Evolutionary conservation across 2,113 vertebrate species (phyloP), one percentile per base, ranked within the genome.

Genomic region (Thinocorus orbignyianus): DNA sequence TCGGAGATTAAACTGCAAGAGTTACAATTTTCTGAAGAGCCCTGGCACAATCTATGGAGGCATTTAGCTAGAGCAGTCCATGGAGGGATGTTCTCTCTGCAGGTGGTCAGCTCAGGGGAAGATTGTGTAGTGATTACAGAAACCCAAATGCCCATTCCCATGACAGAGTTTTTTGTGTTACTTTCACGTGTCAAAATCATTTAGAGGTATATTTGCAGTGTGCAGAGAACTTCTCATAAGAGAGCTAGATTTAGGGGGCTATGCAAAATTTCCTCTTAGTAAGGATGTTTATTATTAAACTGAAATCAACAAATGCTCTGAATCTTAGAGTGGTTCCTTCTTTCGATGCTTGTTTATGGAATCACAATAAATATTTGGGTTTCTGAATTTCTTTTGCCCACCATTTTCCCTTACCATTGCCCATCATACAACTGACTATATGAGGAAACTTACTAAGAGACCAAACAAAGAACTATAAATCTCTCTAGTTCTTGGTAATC

Each of bases 401-500:
- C 57, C 64, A 81, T 80, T 96, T 90, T 70, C 51, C 66, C 77
- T 81, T 60, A 46, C 86, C 9, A 1, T 31, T 92, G 82, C 35
- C 60, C 48, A 55, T 78, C 72, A 64, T 64, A 22, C 22, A 74
- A 65, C 60, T 90, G 66, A 28, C 57, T 92, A 61, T 52, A 78
- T 13, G 19, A 54, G 13, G 95, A 95, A 92, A 95, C 89, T 93
- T 95, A 96, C 84, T 90, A 92, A 94, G 95, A 89, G 86, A 95
- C 93, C 95, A 95, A 97, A 96, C 92, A 95, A 97, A 97, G 96
- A 94, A 73, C 96, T 80, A 92, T 97, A 97, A 97, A 97, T 97
- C 95, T 96, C 92, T 81, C 61, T 48, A 81, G 54, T 91, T 94
- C 90, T 81, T 81, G 77, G 92, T 96, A 89, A 88, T 95, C 94